A percentile compares a stretch with the other conserved stretches of the same genome.
Evolutionary conservation across 2,113 vertebrate species (phyloP).

Genomic region (Centrocercus urophasianus): DNA sequence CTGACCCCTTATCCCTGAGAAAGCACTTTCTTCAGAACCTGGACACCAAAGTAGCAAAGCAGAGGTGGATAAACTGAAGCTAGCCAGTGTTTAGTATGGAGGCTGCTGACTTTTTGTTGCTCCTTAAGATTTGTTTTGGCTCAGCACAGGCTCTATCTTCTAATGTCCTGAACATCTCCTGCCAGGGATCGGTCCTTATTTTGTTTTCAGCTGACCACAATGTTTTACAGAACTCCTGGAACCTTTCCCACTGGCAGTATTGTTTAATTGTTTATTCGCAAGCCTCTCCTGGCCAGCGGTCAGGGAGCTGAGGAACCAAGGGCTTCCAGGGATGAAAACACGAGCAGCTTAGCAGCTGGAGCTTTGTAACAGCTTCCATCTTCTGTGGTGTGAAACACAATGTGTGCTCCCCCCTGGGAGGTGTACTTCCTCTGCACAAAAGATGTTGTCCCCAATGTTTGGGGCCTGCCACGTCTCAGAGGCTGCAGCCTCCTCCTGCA

Average conservation of each 20-base stretch:
- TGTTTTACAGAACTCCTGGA: conserved; percentile 18
- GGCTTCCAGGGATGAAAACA: background rate
- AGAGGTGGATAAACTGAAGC: background rate
- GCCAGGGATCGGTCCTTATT: background rate
- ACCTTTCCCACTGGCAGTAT: background rate
- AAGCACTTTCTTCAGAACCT: conserved; percentile 2
- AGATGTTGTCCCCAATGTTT: background rate
- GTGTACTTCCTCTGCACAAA: background rate
- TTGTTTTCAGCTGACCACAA: conserved; percentile 38
- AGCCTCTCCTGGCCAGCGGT: background rate
- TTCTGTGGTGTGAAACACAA: background rate
- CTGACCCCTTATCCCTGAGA: background rate
- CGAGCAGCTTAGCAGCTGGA: background rate
- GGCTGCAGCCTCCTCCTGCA: background rate
- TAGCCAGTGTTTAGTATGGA: conserved; percentile 8
- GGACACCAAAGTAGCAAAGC: background rate
- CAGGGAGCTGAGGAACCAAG: background rate
- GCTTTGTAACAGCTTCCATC: background rate
- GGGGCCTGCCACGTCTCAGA: background rate
- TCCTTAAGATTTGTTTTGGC: conserved; percentile 39
- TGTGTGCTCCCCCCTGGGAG: background rate
- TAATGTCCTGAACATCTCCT: background rate
- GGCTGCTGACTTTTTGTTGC: background rate
- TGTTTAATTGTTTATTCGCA: conserved; percentile 2
- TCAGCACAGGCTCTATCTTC: background rate